Evolutionary conservation across 2,113 vertebrate species (phyloP).

Genomic region (Strix aluco): DNA sequence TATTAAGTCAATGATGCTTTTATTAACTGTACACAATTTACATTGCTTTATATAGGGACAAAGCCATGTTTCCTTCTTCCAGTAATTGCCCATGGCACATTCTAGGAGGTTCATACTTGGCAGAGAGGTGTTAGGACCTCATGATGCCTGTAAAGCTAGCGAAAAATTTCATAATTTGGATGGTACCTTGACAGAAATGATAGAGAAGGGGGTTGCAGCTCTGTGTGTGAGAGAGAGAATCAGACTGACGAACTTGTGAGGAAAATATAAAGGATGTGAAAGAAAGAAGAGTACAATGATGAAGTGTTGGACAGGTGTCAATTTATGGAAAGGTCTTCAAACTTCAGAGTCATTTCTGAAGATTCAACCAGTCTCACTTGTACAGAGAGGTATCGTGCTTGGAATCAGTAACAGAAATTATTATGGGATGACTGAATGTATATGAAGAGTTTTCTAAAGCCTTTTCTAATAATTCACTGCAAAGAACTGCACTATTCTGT

Average conservation of each 20-base stretch:
- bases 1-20: background rate
- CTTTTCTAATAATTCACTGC: background rate
- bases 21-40: background rate
- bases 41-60: background rate
- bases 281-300: background rate
- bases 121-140: background rate
- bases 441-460: background rate
- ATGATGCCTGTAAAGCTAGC: background rate
- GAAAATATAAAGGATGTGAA: background rate
- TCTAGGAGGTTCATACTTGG: background rate
- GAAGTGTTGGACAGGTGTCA: background rate
- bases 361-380: background rate
- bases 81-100: background rate
- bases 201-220: background rate
- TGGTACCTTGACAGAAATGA: background rate
- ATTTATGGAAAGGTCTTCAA: background rate
- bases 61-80: background rate
- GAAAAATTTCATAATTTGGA: background rate
- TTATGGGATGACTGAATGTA: background rate
- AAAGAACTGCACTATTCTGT: background rate
- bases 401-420: background rate
- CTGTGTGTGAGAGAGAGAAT: background rate
- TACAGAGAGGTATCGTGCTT: background rate
- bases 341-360: background rate
- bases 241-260: fast-evolving